Evolutionary conservation across 1,140 invertebrate species (phyloP), one percentile per base, ranked within the genome.

Genomic region (Onthophagus taurus): DNA sequence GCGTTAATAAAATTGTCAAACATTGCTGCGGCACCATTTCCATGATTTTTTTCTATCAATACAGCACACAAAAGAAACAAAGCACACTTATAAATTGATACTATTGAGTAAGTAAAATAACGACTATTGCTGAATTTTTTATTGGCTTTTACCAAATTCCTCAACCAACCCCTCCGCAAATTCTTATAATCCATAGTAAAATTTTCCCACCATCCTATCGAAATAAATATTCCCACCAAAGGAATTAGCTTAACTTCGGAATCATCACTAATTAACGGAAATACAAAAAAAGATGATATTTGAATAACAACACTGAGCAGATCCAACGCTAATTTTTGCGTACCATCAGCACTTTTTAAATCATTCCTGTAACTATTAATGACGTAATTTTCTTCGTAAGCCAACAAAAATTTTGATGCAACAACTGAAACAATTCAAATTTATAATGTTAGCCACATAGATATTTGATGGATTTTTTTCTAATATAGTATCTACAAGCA

Each of bases 201-300:
- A 66, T 91, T 92, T 58, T 85, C 80, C 88, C 87, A 91, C 80
- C 85, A 91, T 14, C 82, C 77, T 44, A 77, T 71, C 1, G 85
- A 89, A 11, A 84, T 76, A 3, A 87, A 66, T 31, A 85, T 54
- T 1, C 84, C 58, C 1, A 78, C 68, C 1, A 82, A 49, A 9
- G 83, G 81, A 34, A 85, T 69, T 9, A 77, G 55, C 71, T 77
- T 85, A 9, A 70, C 52, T 24, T 59, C 50, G n/a, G 59, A n/a
- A 12, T 62, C 58, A 3, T 56, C 38, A 41, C 67, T 63, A 29
- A 72, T 57, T 3, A 78, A 47, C 14, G 81, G 81, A 81, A 81
- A 85, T 3, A 81, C 54, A 6, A 84, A 55, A 45, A 83, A 74
- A 9, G 75, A 77, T 13, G 74, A 75, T 3, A 72, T 62, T 66